Conservation (phyloP, 2,888 invertebrate genomes). For the Hermodice carunculata region DNA sequence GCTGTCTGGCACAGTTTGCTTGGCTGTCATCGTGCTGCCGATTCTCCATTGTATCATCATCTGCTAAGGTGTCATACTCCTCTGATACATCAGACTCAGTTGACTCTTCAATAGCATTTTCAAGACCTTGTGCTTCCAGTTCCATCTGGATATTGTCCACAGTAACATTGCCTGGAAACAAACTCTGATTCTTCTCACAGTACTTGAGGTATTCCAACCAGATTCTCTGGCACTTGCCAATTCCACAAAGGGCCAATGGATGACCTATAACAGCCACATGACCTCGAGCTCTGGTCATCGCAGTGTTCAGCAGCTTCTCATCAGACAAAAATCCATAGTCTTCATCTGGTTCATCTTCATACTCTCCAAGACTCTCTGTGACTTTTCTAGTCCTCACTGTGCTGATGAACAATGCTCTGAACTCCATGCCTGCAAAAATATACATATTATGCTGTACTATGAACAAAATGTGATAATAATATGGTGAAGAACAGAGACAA, state of each 20-base stretch:
- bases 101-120: neutral
- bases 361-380: conserved; percentile 35
- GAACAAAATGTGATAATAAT: too few species aligned
- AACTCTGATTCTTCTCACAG: neutral
- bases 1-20: too few species aligned
- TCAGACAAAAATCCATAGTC: conserved; percentile 64
- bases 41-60: too few species aligned
- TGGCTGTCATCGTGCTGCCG: too few species aligned
- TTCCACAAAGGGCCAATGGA: conserved; percentile 56
- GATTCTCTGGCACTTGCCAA: conserved; percentile 52
- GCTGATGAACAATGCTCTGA: conserved; percentile 61
- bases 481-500: too few species aligned
- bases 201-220: conserved; percentile 28
- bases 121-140: neutral
- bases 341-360: conserved; percentile 28
- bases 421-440: conserved; percentile 59
- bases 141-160: neutral
- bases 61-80: neutral
- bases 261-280: conserved; percentile 61
- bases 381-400: conserved; percentile 58
- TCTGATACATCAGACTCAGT: neutral
- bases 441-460: too few species aligned
- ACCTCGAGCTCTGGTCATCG: conserved; percentile 63
- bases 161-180: neutral
- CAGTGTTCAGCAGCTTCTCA: conserved; percentile 63